phyloP scores from a whole-genome alignment of 2,113 vertebrate genomes.

The Elaphurus davidianus region DNA sequence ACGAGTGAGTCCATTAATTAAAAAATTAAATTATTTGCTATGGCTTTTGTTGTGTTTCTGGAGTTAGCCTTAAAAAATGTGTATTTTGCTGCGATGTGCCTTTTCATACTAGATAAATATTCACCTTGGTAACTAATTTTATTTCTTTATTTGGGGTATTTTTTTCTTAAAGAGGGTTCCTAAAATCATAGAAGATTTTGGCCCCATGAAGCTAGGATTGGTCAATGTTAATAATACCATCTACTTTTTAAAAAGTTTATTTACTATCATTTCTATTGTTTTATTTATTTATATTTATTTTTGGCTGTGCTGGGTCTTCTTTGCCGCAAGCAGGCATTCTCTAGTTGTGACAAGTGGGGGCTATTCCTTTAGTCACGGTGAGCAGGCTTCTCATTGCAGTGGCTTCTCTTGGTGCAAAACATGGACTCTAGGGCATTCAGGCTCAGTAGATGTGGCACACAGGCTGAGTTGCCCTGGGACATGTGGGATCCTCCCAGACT shows the following conservation, averaged over 20 bases:
- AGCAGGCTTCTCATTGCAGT: not conserved
- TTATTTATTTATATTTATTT: not conserved
- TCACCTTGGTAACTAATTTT: not conserved
- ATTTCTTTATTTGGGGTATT: not conserved
- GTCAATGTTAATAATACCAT: not conserved
- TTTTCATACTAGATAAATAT: not conserved
- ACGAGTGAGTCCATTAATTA: not conserved
- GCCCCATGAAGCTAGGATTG: not conserved
- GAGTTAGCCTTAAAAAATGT: not conserved
- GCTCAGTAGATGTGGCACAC: not conserved
- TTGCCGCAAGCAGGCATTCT: not conserved
- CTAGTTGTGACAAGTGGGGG: not conserved
- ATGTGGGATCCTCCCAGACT: not conserved
- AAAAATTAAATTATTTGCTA: not conserved
- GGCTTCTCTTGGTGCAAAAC: not conserved
- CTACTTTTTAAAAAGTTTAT: not conserved
- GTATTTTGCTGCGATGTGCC: not conserved
- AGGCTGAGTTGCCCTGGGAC: not conserved
- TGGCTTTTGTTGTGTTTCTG: not conserved
- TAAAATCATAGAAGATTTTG: not conserved
- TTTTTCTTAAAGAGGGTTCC: not conserved
- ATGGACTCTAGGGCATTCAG: not conserved
- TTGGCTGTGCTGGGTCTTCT: not conserved
- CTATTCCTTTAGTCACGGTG: not conserved
- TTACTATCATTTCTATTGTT: not conserved